These are phyloP conservation scores for Manis pentadactyla DNA, from an alignment of 2,797 vertebrate genomes.

Conservation along the genomic window DNA sequence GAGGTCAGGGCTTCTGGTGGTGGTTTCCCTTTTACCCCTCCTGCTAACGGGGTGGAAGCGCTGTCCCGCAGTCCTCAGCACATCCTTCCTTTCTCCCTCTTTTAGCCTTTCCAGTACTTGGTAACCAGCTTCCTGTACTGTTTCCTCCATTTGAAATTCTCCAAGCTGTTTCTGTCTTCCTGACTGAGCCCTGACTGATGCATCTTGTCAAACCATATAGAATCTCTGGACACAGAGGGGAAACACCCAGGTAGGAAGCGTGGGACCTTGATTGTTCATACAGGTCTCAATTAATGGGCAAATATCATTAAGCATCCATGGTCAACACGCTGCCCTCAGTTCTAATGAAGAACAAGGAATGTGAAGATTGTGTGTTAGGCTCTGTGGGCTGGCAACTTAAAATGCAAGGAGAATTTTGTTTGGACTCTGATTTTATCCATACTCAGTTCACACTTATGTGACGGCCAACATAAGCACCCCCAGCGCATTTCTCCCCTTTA, in stretches of 20 bases:
- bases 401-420: neutral
- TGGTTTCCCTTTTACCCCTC: neutral
- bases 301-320: neutral
- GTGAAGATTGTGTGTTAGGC: neutral
- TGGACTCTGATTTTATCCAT: neutral
- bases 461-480: neutral
- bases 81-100: neutral
- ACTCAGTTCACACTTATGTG: neutral
- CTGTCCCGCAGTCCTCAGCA: neutral
- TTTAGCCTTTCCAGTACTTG: neutral
- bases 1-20: neutral
- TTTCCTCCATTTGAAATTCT: neutral
- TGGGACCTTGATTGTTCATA: neutral
- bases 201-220: neutral
- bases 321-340: neutral
- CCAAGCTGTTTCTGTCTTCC: neutral
- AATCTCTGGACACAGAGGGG: neutral
- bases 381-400: neutral
- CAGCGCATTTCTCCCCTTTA: neutral
- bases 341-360: neutral
- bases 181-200: neutral
- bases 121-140: neutral
- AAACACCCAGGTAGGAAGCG: neutral
- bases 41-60: neutral
- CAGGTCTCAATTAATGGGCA: neutral